Base-by-base conservation (phyloP, 2,113 vertebrate genomes). In the Neotoma lepida region DNA sequence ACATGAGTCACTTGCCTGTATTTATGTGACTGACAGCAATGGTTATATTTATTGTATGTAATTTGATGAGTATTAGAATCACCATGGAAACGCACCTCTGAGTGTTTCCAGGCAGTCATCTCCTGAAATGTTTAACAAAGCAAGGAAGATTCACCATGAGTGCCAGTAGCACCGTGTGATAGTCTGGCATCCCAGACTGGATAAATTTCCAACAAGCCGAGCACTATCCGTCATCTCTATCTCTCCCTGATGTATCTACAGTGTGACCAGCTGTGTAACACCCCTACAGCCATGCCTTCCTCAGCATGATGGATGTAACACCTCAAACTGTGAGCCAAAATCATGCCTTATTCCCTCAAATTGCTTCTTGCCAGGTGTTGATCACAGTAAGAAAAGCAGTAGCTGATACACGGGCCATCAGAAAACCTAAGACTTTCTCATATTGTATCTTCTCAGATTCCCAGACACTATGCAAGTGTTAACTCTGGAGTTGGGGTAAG, bases 351-450 rank as follows among this genome's bases (percentile, higher is more conserved):
- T 49, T 28, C 14, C 85, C 12, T 10, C 4, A 28, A 54, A 13
- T 15, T 39, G 13, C 6, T 54, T 24, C 33, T 68, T 51, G 44
- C 33, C 12, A 9, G 20, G 84, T 68, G 7, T 86, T 26, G 63
- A 49, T 24, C 63, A 70, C 35, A 17, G 0, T 64, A 71, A 71
- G 28, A 70, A 39, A 1, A 39, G 46, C 10, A 39, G 85, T 18
- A 71, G n/a, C 35, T 54, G 56, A 9, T 49, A 24, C 30, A 33
- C 17, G 26, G 24, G 30, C 26, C 51, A 61, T 56, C 58, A n/a
- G 39, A 70, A 89, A 28, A 80, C 68, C 64, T 82, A 61, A 78
- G 84, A 91, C 73, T 61, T 73, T 80, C 41, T 93, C 58, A 35
- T 4, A 54, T 76, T 90, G 15, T 68, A 76, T 49, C 78, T 90